A percentile compares a stretch with the other conserved stretches of the same genome.
Evolutionary conservation across 2,797 vertebrate genomes (phyloP).

Genomic region (Cyprinella venusta): DNA sequence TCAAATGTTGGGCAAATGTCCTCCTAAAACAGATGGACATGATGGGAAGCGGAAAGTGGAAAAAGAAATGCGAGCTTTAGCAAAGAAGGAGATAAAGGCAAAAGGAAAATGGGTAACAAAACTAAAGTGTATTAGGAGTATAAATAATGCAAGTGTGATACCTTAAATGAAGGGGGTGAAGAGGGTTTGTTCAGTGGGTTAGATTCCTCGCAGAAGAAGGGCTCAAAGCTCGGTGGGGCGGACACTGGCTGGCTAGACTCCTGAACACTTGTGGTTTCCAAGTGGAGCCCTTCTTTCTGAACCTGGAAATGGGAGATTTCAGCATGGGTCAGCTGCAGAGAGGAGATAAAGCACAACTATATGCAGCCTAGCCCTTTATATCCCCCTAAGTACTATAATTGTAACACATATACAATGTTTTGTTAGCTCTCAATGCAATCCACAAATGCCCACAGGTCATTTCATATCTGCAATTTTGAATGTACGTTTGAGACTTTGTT

Average conservation of each 20-base stretch:
- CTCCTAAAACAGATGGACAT: conserved; percentile 69
- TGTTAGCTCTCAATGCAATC: neutral
- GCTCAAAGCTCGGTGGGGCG: conserved; percentile 73
- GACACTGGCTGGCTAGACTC: conserved; percentile 69
- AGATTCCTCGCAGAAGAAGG: conserved; percentile 75
- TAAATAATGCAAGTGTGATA: conserved; percentile 52
- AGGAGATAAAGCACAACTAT: neutral
- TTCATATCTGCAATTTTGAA: neutral
- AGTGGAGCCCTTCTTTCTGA: conserved; percentile 72
- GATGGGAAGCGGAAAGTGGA: conserved; percentile 52
- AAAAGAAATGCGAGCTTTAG: conserved; percentile 50
- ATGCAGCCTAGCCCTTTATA: neutral
- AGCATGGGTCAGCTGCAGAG: neutral
- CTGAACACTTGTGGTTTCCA: conserved; percentile 68
- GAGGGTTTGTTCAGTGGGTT: conserved; percentile 69
- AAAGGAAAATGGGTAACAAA: neutral
- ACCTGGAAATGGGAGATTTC: conserved; percentile 56
- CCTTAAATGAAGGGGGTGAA: conserved; percentile 74
- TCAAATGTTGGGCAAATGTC: conserved; percentile 77
- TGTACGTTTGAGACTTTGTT: neutral
- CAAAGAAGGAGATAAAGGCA: conserved; percentile 4
- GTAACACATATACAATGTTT: neutral
- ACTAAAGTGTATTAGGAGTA: neutral
- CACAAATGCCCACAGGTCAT: neutral
- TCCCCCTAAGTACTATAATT: neutral